These are phyloP conservation scores for Grallaria varia DNA, from an alignment of 2,113 vertebrate species.

Conservation along the genomic window DNA sequence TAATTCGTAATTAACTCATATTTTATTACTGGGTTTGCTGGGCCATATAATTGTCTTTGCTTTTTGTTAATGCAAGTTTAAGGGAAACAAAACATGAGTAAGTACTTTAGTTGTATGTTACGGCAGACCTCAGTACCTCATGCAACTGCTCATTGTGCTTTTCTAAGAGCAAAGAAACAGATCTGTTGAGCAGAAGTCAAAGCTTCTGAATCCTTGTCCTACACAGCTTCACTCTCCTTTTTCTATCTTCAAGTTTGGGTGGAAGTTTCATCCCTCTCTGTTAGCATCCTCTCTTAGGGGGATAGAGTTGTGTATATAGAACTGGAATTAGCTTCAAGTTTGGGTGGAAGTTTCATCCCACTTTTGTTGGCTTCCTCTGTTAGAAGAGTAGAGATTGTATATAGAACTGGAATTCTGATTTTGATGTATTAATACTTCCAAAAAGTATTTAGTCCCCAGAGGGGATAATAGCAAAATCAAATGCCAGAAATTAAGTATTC, in stretches of 20 bases:
- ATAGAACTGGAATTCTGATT: neutral
- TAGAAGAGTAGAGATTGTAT: neutral
- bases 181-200: neutral
- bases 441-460: neutral
- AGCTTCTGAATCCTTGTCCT: neutral
- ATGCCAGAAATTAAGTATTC: neutral
- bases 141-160: neutral
- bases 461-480: neutral
- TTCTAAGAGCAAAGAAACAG: neutral
- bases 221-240: neutral
- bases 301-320: neutral
- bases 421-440: neutral
- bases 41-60: neutral
- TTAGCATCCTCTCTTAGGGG: neutral
- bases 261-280: neutral
- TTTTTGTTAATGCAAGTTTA: neutral
- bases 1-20: slow-evolving; percentile 34
- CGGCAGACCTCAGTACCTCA: neutral
- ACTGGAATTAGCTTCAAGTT: neutral
- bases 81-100: neutral
- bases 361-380: neutral
- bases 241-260: neutral
- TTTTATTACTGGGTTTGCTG: slow-evolving; percentile 39
- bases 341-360: neutral
- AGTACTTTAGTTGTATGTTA: neutral